A percentile compares a stretch with the other conserved stretches of the same genome.
Conservation (phyloP, 2,888 invertebrate species). For the Crepidodera aurea region DNA sequence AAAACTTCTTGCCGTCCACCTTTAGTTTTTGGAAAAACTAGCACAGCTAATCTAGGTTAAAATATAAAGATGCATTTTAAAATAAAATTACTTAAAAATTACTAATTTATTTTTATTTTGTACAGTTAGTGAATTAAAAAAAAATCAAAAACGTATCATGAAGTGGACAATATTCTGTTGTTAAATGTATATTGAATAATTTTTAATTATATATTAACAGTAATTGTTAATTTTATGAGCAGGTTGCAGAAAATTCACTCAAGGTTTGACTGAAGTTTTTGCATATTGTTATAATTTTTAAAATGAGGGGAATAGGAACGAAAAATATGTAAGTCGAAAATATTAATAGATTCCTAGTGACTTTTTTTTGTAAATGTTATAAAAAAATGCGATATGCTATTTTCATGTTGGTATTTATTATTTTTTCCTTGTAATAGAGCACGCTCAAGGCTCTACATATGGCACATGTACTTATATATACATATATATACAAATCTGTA, state of each 20-base stretch:
- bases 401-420: slow-evolving; percentile 50
- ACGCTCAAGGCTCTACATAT: slow-evolving; percentile 51
- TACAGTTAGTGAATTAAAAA: slow-evolving; percentile 32
- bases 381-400: slow-evolving; percentile 42
- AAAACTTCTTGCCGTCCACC: slow-evolving; percentile 27
- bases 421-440: slow-evolving; percentile 45
- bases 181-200: slow-evolving; percentile 18
- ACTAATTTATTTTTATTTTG: slow-evolving; percentile 37
- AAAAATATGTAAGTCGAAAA: background rate
- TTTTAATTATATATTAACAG: slow-evolving; percentile 8
- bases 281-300: background rate
- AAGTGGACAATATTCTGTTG: slow-evolving; percentile 29
- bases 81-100: slow-evolving; percentile 15
- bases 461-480: slow-evolving; percentile 57
- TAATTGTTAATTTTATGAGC: slow-evolving; percentile 9
- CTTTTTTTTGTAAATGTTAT: slow-evolving; percentile 48
- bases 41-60: slow-evolving; percentile 12
- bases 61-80: slow-evolving; percentile 26
- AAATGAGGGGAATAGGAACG: background rate
- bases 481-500: slow-evolving; percentile 55
- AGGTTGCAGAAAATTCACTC: background rate
- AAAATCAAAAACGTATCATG: slow-evolving; percentile 30
- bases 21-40: slow-evolving; percentile 14
- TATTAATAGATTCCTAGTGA: slow-evolving; percentile 32
- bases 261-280: background rate